These are phyloP conservation scores for Deilephila porcellus DNA, from an alignment of 2,888 invertebrate species.

Conservation along the genomic window DNA sequence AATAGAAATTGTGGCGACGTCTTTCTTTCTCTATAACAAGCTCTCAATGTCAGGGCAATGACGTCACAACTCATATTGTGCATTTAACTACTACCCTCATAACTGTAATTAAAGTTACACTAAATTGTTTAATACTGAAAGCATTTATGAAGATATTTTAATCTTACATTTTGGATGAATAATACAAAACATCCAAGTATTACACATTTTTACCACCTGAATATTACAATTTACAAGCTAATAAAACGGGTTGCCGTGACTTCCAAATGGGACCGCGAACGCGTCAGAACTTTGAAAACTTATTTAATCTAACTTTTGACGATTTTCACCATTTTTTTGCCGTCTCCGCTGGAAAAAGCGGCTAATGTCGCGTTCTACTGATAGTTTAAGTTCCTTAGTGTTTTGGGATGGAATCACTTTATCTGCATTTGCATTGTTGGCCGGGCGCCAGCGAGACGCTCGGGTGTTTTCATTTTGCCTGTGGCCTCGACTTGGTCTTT, in stretches of 20 bases:
- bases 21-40: too few species aligned
- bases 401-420: conserved; percentile 62
- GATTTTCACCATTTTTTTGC: conserved; percentile 56
- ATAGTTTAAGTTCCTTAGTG: conserved; percentile 58
- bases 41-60: too few species aligned
- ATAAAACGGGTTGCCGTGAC: conserved; percentile 41
- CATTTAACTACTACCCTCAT: too few species aligned
- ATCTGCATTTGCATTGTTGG: conserved; percentile 57
- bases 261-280: conserved; percentile 52
- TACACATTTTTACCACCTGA: too few species aligned
- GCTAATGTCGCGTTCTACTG: conserved; percentile 50
- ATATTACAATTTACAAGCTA: conserved; percentile 32
- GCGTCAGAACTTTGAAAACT: conserved; percentile 52
- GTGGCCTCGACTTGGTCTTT: conserved; percentile 16
- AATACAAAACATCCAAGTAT: too few species aligned
- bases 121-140: too few species aligned
- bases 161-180: too few species aligned
- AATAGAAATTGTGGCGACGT: too few species aligned
- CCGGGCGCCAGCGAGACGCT: conserved; percentile 9
- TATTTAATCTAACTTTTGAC: conserved; percentile 72
- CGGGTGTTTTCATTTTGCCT: conserved; percentile 25
- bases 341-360: conserved; percentile 29
- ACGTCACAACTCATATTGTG: too few species aligned
- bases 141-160: too few species aligned
- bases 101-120: too few species aligned